Percentiles rank a stretch among this genome's conserved stretches.
These are phyloP conservation scores for Drosophila monieri DNA, from an alignment of 2,888 invertebrate species.

Conservation along the genomic window DNA sequence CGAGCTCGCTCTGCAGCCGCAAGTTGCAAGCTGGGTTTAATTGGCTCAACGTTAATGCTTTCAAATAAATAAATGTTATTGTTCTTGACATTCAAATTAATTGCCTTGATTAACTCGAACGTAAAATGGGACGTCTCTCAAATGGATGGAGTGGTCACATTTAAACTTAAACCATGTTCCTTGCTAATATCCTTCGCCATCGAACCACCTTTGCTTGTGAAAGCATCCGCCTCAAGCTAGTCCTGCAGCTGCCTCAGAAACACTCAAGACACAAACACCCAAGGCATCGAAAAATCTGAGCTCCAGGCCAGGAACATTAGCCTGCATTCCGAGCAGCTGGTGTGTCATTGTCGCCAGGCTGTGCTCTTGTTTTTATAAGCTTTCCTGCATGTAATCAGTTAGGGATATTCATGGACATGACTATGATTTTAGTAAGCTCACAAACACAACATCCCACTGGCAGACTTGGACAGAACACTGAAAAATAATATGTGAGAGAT, in stretches of 20 bases:
- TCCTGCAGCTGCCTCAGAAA: constrained; percentile 12
- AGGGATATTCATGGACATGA: constrained; percentile 77
- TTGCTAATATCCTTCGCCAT: no score
- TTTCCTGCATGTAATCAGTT: constrained; percentile 75
- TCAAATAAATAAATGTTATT: constrained; percentile 11
- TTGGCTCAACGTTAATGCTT: constrained; percentile 8
- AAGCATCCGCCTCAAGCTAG: no score
- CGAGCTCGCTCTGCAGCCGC: not conserved
- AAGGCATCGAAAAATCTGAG: not conserved
- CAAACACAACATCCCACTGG: constrained; percentile 11
- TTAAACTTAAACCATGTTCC: not conserved
- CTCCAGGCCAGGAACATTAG: constrained; percentile 50
- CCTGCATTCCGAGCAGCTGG: constrained; percentile 60
- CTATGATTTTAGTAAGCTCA: constrained; percentile 69
- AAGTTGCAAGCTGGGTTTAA: constrained; percentile 6
- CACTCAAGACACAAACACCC: constrained; percentile 1
- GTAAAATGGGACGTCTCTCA: not conserved
- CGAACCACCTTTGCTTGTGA: no score
- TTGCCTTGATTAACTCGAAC: not conserved
- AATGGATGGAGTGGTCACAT: not conserved
- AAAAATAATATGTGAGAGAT: not conserved
- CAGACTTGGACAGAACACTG: constrained; percentile 4
- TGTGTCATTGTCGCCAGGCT: constrained; percentile 55
- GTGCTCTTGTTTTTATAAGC: constrained; percentile 70
- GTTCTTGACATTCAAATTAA: not conserved